Conservation (phyloP, 2,888 invertebrate species). For the Helleia helle region DNA sequence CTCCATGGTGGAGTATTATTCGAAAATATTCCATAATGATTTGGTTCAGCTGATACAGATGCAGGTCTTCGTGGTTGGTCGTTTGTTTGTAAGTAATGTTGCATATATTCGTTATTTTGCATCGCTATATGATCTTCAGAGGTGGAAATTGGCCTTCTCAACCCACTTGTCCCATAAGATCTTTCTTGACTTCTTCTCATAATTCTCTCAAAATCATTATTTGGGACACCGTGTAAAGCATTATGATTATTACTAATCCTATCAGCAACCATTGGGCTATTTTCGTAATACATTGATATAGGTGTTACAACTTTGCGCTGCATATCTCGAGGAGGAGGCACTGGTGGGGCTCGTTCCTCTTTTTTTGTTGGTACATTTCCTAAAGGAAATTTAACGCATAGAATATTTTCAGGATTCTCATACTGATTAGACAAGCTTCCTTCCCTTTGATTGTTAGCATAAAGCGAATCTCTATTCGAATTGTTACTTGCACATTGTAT, state of each 20-base stretch:
- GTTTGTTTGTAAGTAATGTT: slow-evolving; percentile 39
- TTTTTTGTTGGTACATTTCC: slow-evolving; percentile 59
- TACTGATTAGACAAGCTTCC: slow-evolving; percentile 47
- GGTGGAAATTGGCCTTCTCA: slow-evolving; percentile 61
- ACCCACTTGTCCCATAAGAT: slow-evolving; percentile 59
- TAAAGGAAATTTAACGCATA: slow-evolving; percentile 68
- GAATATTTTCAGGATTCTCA: slow-evolving; percentile 54
- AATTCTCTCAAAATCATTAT: slow-evolving; percentile 63
- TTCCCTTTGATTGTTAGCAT: slow-evolving; percentile 50
- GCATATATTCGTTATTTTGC: slow-evolving; percentile 59
- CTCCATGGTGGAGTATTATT: slow-evolving; percentile 60
- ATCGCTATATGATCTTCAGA: slow-evolving; percentile 70
- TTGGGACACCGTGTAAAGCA: slow-evolving; percentile 52
- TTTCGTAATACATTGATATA: slow-evolving; percentile 66
- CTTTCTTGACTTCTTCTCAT: slow-evolving; percentile 67
- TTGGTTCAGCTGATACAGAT: slow-evolving; percentile 66
- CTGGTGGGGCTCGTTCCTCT: slow-evolving; percentile 77
- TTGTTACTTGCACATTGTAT: slow-evolving; percentile 55
- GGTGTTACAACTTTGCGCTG: slow-evolving; percentile 73
- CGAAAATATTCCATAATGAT: slow-evolving; percentile 56
- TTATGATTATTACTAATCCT: slow-evolving; percentile 40
- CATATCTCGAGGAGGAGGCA: slow-evolving; percentile 87
- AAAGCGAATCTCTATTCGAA: slow-evolving; percentile 48
- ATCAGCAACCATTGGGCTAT: slow-evolving; percentile 43
- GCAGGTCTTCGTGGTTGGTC: slow-evolving; percentile 64